Evolutionary conservation across 2,113 vertebrate species (phyloP), one percentile per base, ranked within the genome.

Genomic region (Polypterus senegalus): DNA sequence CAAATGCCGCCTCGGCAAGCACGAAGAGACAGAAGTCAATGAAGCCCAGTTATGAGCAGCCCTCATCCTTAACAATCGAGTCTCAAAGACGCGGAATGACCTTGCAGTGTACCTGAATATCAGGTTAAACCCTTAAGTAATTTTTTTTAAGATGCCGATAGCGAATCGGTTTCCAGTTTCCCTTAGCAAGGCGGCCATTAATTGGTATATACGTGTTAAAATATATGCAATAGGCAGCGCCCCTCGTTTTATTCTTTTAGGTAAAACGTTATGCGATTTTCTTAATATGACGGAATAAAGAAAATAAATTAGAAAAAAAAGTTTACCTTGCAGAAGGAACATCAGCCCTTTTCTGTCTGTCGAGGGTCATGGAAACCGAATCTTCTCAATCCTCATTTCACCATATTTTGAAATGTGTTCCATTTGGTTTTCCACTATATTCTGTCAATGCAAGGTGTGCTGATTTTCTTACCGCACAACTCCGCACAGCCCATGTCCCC

Each of bases 291-390:
- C 43, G 49, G n/a, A 47, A 52, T 46, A 48, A 11, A 49, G 46
- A 57, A 6, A 63, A 49, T 46, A 8, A 61, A 43, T 53, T 9
- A 9, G 46, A 27, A 10, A 53, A 53, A 58, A 57, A 76, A 74
- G 69, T 77, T 76, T 77, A 77, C 76, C 76, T 76, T 66, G 66
- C 64, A 49, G 63, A 72, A 70, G 65, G 69, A 76, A 76, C 67
- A 66, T 68, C 69, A 70, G 74, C 71, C 70, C 70, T 69, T 71
- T 65, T 72, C 66, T 59, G 66, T 74, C 62, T 61, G 70, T 66
- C 62, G 62, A 69, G 72, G 68, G 56, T 75, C 71, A 71, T 70
- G 67, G 66, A 61, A 67, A 71, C 52, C 61, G 59, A 57, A 64
- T 69, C 69, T 69, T 72, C 69, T 78, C 66, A 74, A 70, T 68